Base-by-base conservation (phyloP, 1,140 invertebrate genomes). In the Drosophila gunungcola region DNA sequence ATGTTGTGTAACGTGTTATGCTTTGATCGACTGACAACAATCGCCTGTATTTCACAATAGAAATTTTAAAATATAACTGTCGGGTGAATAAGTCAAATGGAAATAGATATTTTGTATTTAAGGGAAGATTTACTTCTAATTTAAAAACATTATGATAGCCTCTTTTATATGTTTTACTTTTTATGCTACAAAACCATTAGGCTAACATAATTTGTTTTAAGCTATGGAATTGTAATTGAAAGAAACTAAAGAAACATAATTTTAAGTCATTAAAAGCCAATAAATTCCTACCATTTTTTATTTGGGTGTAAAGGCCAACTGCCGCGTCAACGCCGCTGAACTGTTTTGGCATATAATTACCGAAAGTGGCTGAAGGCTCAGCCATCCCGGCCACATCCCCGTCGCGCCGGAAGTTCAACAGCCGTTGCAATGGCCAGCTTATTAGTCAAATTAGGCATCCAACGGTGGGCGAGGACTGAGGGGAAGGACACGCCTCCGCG, bases 261-360 rank as follows among this genome's bases (percentile, higher is more conserved):
- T 4, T 32, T 32, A 32, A 9, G 4, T 42, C 27, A 36, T 29
- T 43, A 16, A 42, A 52, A 29, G 13, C 21, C 32, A 42, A 64
- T 64, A n/a, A 52, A 12, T 36, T 29, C n/a, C 10, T 11, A 29
- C n/a, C 13, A 16, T 10, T 42, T 39, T 41, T 34, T 13, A n/a
- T n/a, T 39, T 36, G 13, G 32, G 43, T 68, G 64, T 68, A 11
- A 16, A 45, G 38, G 55, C 61, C 39, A 60, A 72, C 51, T 64
- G 72, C 64, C 61, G 68, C 82, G 64, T 78, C 61, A 68, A 65
- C 69, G 69, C 63, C 74, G 78, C 48, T 57, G 73, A 73, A 79
- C 75, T 83, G 79, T 80, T 86, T 74, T 86, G 83, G 79, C 83
- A 86, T 88, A 88, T 88, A 86, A 86, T 86, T 86, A 88, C 75